A percentile compares a stretch with the other conserved stretches of the same genome.
phyloP scores from a whole-genome alignment of 2,797 vertebrate species.

The Spondyliosoma cantharus region DNA sequence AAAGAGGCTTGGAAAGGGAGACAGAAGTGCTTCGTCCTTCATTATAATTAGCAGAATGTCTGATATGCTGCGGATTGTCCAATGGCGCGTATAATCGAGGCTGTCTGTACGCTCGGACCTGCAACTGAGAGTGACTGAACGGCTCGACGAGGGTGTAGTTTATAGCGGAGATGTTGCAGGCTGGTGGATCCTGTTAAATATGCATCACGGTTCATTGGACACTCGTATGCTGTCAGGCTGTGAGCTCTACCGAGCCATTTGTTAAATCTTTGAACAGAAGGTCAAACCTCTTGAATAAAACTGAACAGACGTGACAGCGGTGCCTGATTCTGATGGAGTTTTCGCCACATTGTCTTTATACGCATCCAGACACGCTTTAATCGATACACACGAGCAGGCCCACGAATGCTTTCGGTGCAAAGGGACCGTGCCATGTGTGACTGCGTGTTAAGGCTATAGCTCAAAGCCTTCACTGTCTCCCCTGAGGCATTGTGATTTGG shows the following conservation, averaged over 20 bases:
- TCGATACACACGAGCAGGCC: neutral
- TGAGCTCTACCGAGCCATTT: conserved; percentile 61
- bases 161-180: conserved; percentile 61
- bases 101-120: conserved; percentile 66
- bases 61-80: conserved; percentile 69
- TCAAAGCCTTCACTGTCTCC: no score
- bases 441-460: neutral
- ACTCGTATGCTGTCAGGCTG: conserved; percentile 59
- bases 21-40: conserved; percentile 66
- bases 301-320: conserved; percentile 32
- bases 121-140: conserved; percentile 62
- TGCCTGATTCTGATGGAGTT: conserved; percentile 6
- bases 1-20: conserved; percentile 32
- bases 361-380: neutral
- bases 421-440: neutral
- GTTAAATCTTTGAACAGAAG: conserved; percentile 71
- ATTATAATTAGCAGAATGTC: conserved; percentile 73
- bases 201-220: conserved; percentile 63
- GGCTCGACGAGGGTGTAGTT: conserved; percentile 40
- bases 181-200: conserved; percentile 73
- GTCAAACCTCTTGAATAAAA: conserved; percentile 68
- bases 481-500: no score
- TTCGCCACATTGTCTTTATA: neutral
- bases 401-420: no score
- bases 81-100: conserved; percentile 73